Percentiles rank a stretch among this genome's conserved stretches.
Evolutionary conservation across 2,888 invertebrate genomes (phyloP).

Genomic region (Trichogramma evanescens): DNA sequence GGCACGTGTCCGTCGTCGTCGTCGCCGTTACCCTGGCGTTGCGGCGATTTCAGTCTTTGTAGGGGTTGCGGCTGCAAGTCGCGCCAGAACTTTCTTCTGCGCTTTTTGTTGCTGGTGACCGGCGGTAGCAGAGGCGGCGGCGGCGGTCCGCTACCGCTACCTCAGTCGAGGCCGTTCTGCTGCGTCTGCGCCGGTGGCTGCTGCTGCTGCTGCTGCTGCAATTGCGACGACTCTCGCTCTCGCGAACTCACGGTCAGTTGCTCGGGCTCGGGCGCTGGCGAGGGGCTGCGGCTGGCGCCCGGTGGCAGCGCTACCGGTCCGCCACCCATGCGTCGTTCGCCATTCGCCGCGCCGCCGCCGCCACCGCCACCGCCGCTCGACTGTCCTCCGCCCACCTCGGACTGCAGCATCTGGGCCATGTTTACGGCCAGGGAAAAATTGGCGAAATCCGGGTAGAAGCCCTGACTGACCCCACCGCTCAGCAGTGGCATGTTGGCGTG

Average conservation of each 20-base stretch:
- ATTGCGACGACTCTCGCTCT: constrained; percentile 4
- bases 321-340: constrained; percentile 9
- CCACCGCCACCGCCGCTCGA: too few relatives aligned
- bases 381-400: constrained; percentile 31
- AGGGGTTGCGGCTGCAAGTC: constrained; percentile 1
- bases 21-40: constrained; percentile 30
- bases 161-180: constrained; percentile 75
- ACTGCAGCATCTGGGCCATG: constrained; percentile 78
- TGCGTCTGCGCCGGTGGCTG: constrained; percentile 54
- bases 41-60: constrained; percentile 31
- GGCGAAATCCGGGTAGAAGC: constrained; percentile 78
- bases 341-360: constrained; percentile 27
- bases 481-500: constrained; percentile 32
- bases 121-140: constrained; percentile 4
- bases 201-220: constrained; percentile 52
- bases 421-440: constrained; percentile 78
- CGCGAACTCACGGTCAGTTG: constrained; percentile 20
- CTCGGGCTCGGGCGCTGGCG: constrained; percentile 15
- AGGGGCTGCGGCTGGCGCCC: constrained; percentile 7
- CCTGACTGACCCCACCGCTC: constrained; percentile 54
- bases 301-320: constrained; percentile 3
- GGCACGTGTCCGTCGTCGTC: constrained; percentile 24
- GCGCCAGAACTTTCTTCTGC: constrained; percentile 9
- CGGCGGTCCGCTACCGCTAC: constrained; percentile 7
- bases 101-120: background rate